Conservation (phyloP, 2,888 invertebrate species). For the Ephialtes manifestator region DNA sequence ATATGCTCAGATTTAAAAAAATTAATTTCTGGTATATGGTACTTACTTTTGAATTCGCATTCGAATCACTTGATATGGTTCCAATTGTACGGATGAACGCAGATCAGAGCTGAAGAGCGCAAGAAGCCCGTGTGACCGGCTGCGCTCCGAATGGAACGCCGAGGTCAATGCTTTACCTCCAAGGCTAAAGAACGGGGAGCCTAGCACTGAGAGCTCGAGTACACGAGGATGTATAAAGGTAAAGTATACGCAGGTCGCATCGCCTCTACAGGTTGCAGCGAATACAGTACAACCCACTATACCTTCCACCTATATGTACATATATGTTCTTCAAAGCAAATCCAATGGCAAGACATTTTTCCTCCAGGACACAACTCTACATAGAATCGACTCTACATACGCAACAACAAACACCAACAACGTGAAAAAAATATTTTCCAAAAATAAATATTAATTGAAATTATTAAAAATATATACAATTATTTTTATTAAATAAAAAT, state of each 20-base stretch:
- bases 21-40: no score
- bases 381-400: no score
- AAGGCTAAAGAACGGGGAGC: constrained; percentile 81
- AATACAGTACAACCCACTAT: constrained; percentile 24
- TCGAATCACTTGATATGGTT: neutral
- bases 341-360: neutral
- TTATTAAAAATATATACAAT: no score
- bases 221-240: constrained; percentile 21
- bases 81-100: constrained; percentile 12
- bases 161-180: constrained; percentile 84
- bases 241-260: constrained; percentile 30
- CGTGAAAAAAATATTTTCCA: no score
- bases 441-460: no score
- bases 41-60: neutral
- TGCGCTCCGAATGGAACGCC: constrained; percentile 80
- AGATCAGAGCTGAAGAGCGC: constrained; percentile 5
- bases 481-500: no score
- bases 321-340: neutral
- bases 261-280: constrained; percentile 27
- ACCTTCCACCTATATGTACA: neutral
- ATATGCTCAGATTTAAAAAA: no score
- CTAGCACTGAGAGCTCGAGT: constrained; percentile 28
- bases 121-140: constrained; percentile 79
- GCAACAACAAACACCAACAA: no score
- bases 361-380: no score